A percentile compares a stretch with the other conserved stretches of the same genome.
These are phyloP conservation scores for Pyrrhosoma nymphula DNA, from an alignment of 2,888 invertebrate genomes.

Conservation along the genomic window DNA sequence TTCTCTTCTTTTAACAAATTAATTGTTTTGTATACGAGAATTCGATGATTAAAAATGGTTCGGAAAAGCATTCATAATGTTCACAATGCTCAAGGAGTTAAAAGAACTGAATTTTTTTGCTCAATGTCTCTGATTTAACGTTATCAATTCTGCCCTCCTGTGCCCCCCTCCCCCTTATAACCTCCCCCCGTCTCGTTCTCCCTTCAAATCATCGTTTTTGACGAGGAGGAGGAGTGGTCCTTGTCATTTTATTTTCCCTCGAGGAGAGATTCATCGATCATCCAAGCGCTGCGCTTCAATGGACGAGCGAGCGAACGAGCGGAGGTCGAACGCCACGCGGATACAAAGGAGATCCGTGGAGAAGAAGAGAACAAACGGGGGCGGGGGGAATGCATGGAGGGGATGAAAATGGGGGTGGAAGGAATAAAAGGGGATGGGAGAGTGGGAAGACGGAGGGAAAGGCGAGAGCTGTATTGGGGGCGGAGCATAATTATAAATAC, in stretches of 20 bases:
- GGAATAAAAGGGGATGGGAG: too few relatives aligned
- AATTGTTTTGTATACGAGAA: too few relatives aligned
- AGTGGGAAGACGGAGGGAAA: not conserved
- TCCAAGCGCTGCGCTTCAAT: not conserved
- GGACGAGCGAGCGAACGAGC: not conserved
- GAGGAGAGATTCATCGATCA: not conserved
- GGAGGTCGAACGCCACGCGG: not conserved
- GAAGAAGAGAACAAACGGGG: not conserved
- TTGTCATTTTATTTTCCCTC: conserved; percentile 5
- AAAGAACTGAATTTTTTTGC: not conserved
- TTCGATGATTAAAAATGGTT: too few relatives aligned
- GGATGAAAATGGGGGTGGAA: too few relatives aligned
- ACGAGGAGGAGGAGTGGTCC: not conserved
- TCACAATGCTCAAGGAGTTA: not conserved
- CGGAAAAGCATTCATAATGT: too few relatives aligned
- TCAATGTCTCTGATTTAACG: not conserved
- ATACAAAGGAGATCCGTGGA: not conserved
- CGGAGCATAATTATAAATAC: not conserved
- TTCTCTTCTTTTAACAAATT: too few relatives aligned
- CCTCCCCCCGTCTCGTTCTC: too few relatives aligned
- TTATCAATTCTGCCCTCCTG: not conserved
- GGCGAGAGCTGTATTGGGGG: not conserved
- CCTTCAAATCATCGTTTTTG: not conserved
- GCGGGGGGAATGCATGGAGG: not conserved
- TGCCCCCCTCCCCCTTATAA: not conserved